These are phyloP conservation scores for Vespertilio murinus DNA, from an alignment of 2,797 vertebrate genomes.

Conservation along the genomic window DNA sequence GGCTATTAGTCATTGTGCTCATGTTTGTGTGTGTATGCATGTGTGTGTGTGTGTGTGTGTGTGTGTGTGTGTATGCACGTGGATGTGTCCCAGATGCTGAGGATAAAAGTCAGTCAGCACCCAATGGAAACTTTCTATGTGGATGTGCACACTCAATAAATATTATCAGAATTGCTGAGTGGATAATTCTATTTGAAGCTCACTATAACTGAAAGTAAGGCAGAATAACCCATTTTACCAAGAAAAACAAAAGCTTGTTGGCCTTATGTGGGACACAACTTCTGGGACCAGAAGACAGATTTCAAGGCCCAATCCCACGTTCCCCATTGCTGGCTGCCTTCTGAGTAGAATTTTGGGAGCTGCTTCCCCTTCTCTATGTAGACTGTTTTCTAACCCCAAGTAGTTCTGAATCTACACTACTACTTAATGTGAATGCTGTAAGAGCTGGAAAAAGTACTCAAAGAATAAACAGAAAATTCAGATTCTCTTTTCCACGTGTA, in stretches of 20 bases:
- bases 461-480: neutral
- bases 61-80: slow-evolving; percentile 38
- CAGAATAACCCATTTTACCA: neutral
- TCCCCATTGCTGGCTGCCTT: neutral
- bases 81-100: slow-evolving; percentile 65
- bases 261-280: neutral
- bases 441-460: neutral
- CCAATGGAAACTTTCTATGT: neutral
- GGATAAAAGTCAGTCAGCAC: slow-evolving; percentile 68
- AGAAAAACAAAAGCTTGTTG: neutral
- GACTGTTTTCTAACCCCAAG: neutral
- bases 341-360: neutral
- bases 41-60: neutral
- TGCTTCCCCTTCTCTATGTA: neutral
- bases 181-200: neutral
- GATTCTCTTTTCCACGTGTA: neutral
- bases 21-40: neutral
- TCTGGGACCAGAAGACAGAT: neutral
- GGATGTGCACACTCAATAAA: neutral
- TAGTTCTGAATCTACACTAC: neutral
- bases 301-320: neutral
- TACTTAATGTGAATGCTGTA: neutral
- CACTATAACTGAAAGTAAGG: neutral
- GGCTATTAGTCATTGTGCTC: slow-evolving; percentile 77
- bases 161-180: neutral